Percentiles rank a stretch among this genome's conserved stretches.
These are phyloP conservation scores for Lapara coniferarum DNA, from an alignment of 2,888 invertebrate genomes.

Conservation along the genomic window DNA sequence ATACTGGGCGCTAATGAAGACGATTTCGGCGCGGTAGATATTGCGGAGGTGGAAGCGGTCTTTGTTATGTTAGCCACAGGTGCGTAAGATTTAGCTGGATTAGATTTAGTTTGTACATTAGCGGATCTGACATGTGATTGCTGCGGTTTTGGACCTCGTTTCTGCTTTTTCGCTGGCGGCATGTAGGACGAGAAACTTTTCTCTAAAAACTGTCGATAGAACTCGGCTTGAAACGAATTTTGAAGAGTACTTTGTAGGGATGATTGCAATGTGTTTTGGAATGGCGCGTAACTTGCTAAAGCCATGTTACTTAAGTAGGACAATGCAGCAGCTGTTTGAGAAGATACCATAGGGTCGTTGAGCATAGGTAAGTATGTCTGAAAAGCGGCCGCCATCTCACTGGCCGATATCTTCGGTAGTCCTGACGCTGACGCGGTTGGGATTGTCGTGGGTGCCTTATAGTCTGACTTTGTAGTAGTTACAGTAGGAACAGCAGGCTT, in stretches of 20 bases:
- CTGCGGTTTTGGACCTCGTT: constrained; percentile 64
- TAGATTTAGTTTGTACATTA: constrained; percentile 30
- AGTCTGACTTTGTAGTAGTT: constrained; percentile 50
- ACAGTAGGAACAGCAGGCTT: constrained; percentile 44
- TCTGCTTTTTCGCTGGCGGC: constrained; percentile 69
- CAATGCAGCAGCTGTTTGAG: constrained; percentile 70
- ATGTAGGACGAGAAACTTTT: constrained; percentile 63
- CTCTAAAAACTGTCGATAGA: constrained; percentile 69
- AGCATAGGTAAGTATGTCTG: constrained; percentile 71
- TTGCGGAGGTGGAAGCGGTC: constrained; percentile 49
- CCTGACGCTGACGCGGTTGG: constrained; percentile 38
- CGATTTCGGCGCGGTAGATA: constrained; percentile 54
- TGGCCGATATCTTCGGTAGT: constrained; percentile 66
- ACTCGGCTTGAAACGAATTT: constrained; percentile 74
- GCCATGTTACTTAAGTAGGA: constrained; percentile 70
- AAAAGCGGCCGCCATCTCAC: constrained; percentile 69
- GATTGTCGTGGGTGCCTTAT: constrained; percentile 42
- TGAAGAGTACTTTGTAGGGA: constrained; percentile 61
- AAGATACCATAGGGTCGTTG: constrained; percentile 64
- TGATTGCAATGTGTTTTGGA: constrained; percentile 63
- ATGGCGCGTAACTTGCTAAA: constrained; percentile 60
- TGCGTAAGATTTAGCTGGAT: constrained; percentile 49
- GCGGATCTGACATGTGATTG: constrained; percentile 34
- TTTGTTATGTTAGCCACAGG: constrained; percentile 45
- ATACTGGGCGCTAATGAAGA: constrained; percentile 64